Conservation (phyloP, 2,888 invertebrate genomes). For the Drosophila pseudotalamancana region DNA sequence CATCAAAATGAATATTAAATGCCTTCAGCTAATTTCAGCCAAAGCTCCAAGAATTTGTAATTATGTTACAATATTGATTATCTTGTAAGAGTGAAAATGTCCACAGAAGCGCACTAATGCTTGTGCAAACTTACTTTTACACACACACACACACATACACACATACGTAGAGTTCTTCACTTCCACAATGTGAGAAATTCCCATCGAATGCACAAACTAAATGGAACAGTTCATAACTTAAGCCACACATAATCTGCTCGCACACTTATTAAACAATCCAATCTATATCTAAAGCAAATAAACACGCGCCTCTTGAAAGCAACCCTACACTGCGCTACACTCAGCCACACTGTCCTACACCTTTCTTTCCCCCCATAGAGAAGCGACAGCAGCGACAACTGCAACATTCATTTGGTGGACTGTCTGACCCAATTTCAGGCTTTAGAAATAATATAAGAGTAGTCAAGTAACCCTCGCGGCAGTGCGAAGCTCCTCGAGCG, state of each 20-base stretch:
- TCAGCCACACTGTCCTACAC: not conserved
- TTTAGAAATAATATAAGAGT: conserved; percentile 46
- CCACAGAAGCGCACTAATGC: not conserved
- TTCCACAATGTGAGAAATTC: conserved; percentile 28
- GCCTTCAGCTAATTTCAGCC: not conserved
- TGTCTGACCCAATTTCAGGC: conserved; percentile 74
- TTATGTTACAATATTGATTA: too few species aligned
- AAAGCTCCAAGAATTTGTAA: not conserved
- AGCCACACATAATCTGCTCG: conserved; percentile 53
- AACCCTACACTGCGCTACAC: conserved; percentile 23
- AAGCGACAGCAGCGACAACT: conserved; percentile 53
- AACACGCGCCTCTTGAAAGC: conserved; percentile 67
- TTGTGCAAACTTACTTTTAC: not conserved
- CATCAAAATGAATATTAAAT: not conserved
- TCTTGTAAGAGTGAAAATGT: too few species aligned
- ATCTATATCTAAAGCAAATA: conserved; percentile 76
- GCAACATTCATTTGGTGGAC: conserved; percentile 50
- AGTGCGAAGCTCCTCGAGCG: conserved; percentile 23
- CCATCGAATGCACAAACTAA: conserved; percentile 15
- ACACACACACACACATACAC: not conserved
- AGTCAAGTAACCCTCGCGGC: conserved; percentile 67
- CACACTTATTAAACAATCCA: conserved; percentile 65
- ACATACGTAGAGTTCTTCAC: not conserved
- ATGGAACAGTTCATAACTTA: conserved; percentile 52
- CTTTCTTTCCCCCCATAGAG: not conserved